These are phyloP conservation scores for Macrosiphum euphorbiae DNA, from an alignment of 2,888 invertebrate genomes.

Conservation along the genomic window DNA sequence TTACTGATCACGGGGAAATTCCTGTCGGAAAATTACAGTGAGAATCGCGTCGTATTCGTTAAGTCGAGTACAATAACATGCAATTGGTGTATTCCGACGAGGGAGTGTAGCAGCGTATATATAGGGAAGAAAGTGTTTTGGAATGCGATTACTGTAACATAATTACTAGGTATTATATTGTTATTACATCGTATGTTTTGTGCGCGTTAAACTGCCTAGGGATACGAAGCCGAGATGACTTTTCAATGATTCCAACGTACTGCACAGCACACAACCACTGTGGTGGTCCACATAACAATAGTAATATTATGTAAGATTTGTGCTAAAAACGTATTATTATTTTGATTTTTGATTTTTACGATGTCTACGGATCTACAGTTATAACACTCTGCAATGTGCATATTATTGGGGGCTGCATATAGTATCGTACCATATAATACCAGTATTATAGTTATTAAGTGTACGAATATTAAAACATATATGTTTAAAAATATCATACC, in stretches of 20 bases:
- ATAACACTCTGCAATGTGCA: neutral
- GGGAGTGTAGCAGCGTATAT: neutral
- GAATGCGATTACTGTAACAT: neutral
- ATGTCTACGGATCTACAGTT: neutral
- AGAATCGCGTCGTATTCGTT: neutral
- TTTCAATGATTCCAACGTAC: neutral
- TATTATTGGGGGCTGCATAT: neutral
- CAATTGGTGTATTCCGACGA: neutral
- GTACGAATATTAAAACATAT: neutral
- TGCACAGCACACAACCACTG: neutral
- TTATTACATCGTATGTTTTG: neutral
- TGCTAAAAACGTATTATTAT: neutral
- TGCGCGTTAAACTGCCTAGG: neutral
- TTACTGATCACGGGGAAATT: neutral
- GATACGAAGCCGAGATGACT: neutral
- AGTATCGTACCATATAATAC: neutral
- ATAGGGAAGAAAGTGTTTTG: neutral
- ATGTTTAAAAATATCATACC: neutral
- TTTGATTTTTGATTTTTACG: neutral
- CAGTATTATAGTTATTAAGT: too few species aligned
- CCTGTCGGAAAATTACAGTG: neutral
- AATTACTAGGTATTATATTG: constrained; percentile 5
- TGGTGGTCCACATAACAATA: neutral
- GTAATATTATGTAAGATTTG: neutral
- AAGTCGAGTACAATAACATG: neutral